Evolutionary conservation across 2,113 vertebrate genomes (phyloP), one percentile per base, ranked within the genome.

Genomic region (Micronycteris hirsuta): DNA sequence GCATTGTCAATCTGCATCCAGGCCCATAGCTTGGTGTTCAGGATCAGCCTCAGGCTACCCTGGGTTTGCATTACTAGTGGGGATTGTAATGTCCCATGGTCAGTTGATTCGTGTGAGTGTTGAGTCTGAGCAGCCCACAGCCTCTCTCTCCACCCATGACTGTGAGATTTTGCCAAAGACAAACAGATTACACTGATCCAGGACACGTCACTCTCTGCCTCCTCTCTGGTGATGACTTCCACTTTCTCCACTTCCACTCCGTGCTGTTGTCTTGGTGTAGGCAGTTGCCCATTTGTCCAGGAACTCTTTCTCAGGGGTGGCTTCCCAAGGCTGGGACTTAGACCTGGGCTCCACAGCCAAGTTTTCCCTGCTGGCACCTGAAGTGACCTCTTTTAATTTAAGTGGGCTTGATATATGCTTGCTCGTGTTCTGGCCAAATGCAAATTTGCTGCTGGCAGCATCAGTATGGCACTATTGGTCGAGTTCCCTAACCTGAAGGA

Each of bases 1-100:
- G 99, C 99, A 98, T 99, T 99, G 97, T 99, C 99, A 0, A 99
- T 99, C 98, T 99, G 99, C 99, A 99, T 99, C 98, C 99, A 99
- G 22, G 99, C 98, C 99, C 99, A 99, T 38, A 99, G 99, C 98
- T 99, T 99, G 94, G 99, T 99, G 98, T 99, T 99, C 95, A 99
- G 98, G 98, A 99, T 99, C 96, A 99, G 98, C 86, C 99, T 98
- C 94, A 99, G 98, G 97, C 99, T 99, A 92, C 99, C 99, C 97
- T 99, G 99, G 95, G 99, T 99, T 97, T 99, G 99, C 99, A 99
- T 99, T 97, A 99, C 99, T 95, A 99, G 98, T 86, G 99, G 99
- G 47, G 99, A 99, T 95, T 99, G 99, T 97, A 99, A 97, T 0
- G 99, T 99, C 83, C 99, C 99, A 0, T 99, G 99, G 0, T 99